A percentile compares a stretch with the other conserved stretches of the same genome.
phyloP scores from a whole-genome alignment of 2,797 vertebrate genomes.

The Manis crassicaudata region DNA sequence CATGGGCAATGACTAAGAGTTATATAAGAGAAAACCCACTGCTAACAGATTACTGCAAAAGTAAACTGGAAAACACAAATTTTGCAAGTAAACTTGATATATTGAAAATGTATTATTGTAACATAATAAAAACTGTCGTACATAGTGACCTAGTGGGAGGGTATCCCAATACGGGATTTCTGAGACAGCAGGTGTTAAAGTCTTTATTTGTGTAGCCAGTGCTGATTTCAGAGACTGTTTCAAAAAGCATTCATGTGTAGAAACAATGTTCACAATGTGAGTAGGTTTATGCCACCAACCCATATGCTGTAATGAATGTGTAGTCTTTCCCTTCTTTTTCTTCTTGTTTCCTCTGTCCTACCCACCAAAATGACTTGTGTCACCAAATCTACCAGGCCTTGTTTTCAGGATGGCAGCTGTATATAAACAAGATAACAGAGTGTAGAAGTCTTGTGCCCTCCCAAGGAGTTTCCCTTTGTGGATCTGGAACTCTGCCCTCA shows the following conservation, averaged over 20 bases:
- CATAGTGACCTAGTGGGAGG: neutral
- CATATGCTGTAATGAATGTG: neutral
- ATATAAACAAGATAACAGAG: neutral
- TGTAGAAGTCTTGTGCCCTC: neutral
- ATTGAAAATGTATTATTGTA: neutral
- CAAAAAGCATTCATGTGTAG: neutral
- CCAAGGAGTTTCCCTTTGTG: neutral
- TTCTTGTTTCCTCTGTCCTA: neutral
- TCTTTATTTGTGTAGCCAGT: neutral
- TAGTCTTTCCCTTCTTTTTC: neutral
- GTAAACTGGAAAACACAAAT: neutral
- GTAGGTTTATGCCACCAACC: neutral
- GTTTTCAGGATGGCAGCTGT: neutral
- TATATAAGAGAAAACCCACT: neutral
- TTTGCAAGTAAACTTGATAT: neutral
- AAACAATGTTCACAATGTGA: neutral
- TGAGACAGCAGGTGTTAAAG: neutral
- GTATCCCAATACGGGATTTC: neutral
- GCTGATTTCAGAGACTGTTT: slow-evolving; percentile 34
- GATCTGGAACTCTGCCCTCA: neutral
- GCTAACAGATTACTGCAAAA: slow-evolving; percentile 7
- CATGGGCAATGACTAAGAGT: neutral
- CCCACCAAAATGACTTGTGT: neutral
- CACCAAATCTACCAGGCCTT: neutral
- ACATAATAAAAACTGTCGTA: neutral